These are phyloP conservation scores for Melipona quadrifasciata DNA, from an alignment of 1,140 invertebrate species.

Conservation along the genomic window DNA sequence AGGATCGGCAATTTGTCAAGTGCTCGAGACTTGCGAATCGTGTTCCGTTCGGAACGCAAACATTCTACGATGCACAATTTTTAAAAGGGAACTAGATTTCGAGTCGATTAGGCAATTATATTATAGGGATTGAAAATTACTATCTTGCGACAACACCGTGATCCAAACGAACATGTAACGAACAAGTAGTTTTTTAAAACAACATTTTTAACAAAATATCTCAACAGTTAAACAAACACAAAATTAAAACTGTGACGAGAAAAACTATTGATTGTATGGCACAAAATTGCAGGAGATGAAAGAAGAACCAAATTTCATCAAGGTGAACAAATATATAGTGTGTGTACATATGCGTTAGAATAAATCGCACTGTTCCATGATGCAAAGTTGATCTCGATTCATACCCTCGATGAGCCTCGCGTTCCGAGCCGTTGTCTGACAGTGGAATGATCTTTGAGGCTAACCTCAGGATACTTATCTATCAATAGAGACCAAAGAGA, in stretches of 20 bases:
- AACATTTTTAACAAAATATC: too few relatives aligned
- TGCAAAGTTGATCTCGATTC: not conserved
- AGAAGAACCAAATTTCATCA: too few relatives aligned
- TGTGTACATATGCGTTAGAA: too few relatives aligned
- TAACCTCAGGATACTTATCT: not conserved
- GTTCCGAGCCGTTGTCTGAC: not conserved
- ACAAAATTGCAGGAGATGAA: too few relatives aligned
- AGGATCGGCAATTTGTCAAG: conserved; percentile 18
- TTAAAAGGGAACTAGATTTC: too few relatives aligned
- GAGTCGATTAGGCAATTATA: not conserved
- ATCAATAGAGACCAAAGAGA: not conserved
- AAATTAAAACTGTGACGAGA: too few relatives aligned
- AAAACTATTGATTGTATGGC: too few relatives aligned
- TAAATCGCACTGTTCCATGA: not conserved
- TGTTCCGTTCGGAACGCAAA: not conserved
- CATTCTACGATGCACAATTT: not conserved
- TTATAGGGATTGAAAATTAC: not conserved
- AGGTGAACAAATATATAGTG: too few relatives aligned
- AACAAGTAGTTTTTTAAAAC: not conserved
- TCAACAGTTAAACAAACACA: too few relatives aligned
- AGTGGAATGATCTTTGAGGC: not conserved
- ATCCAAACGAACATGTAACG: not conserved
- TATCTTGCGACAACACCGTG: not conserved
- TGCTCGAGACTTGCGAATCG: not conserved
- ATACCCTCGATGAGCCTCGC: not conserved